A percentile compares a stretch with the other conserved stretches of the same genome.
phyloP scores from a whole-genome alignment of 2,113 vertebrate species.

The Tursiops truncatus region DNA sequence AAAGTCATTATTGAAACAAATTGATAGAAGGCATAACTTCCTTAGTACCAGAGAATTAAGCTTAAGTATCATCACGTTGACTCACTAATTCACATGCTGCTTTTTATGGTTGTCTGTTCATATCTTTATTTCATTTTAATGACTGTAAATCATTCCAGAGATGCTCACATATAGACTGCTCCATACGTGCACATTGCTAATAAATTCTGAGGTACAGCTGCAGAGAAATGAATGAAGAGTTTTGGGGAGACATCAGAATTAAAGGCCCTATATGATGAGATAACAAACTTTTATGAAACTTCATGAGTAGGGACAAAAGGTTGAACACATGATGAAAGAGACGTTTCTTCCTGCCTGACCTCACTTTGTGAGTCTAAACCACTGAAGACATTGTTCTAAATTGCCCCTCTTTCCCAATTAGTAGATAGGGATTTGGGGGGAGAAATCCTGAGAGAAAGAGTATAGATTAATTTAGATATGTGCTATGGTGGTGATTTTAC shows the following conservation, averaged over 20 bases:
- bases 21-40: background rate
- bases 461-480: background rate
- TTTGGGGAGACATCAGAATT: background rate
- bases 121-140: constrained; percentile 62
- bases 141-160: constrained; percentile 15
- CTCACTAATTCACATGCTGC: constrained; percentile 40
- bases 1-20: constrained; percentile 56
- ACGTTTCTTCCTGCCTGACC: background rate
- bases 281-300: background rate
- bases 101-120: constrained; percentile 49
- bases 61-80: constrained; percentile 3
- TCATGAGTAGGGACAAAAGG: background rate
- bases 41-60: constrained; percentile 49
- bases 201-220: constrained; percentile 41
- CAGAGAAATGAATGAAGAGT: constrained; percentile 1
- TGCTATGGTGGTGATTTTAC: background rate
- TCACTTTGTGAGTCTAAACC: background rate
- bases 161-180: background rate
- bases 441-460: background rate
- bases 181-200: background rate
- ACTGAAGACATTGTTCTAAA: background rate
- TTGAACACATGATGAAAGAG: background rate
- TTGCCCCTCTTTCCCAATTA: background rate
- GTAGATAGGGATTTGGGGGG: background rate
- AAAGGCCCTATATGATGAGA: background rate